These are phyloP conservation scores for Mystacornis crossleyi DNA, from an alignment of 2,113 vertebrate genomes.

Conservation along the genomic window DNA sequence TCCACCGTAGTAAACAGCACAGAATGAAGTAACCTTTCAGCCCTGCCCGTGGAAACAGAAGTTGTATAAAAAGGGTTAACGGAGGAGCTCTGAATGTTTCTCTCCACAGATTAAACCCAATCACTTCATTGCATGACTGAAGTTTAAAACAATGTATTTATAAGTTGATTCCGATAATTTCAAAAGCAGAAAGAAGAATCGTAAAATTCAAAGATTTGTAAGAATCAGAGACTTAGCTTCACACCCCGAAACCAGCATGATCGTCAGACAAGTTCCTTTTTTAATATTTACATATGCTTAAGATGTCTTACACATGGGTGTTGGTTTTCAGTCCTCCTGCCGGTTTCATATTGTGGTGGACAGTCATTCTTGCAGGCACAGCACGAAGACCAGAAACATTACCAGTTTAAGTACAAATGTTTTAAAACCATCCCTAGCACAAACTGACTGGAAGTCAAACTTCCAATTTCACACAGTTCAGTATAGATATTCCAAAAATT, in stretches of 20 bases:
- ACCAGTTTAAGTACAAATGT: background rate
- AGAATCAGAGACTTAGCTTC: background rate
- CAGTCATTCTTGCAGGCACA: background rate
- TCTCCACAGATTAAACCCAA: fast-evolving
- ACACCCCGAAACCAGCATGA: fast-evolving
- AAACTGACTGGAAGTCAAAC: background rate
- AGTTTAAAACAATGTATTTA: background rate
- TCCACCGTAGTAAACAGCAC: background rate
- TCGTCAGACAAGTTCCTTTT: background rate
- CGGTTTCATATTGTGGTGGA: background rate
- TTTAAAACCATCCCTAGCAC: background rate
- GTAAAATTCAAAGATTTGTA: no score
- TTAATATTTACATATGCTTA: background rate
- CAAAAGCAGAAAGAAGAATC: background rate
- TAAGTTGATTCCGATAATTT: fast-evolving
- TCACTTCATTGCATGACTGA: background rate
- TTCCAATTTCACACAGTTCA: background rate
- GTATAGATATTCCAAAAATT: background rate
- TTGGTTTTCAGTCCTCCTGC: background rate
- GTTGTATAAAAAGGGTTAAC: background rate
- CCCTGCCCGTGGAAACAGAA: fast-evolving
- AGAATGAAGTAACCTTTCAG: background rate
- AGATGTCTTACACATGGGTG: fast-evolving
- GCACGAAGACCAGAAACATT: background rate
- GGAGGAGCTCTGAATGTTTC: background rate